A percentile compares a stretch with the other conserved stretches of the same genome.
Evolutionary conservation across 1,140 invertebrate genomes (phyloP).

Genomic region (Cyclina sinensis): DNA sequence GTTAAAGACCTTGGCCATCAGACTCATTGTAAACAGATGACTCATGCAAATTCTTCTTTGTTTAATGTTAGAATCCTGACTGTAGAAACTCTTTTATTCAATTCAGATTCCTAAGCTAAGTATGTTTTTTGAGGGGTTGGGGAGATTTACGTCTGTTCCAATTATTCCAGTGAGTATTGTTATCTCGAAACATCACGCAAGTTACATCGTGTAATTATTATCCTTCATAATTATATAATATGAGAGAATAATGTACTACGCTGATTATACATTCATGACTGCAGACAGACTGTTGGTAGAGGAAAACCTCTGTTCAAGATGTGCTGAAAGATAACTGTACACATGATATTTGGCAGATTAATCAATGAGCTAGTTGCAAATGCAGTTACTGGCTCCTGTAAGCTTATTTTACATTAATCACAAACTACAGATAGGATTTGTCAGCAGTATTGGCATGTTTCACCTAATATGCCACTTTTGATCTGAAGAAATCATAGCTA

Average conservation of each 20-base stretch:
- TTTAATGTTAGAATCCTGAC: too few relatives aligned
- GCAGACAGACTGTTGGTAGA: not conserved
- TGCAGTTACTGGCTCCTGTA: not conserved
- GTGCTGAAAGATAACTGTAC: not conserved
- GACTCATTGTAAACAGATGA: too few relatives aligned
- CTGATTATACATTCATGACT: not conserved
- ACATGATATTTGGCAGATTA: slow-evolving; percentile 3
- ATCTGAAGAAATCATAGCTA: too few relatives aligned
- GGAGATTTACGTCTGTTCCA: too few relatives aligned
- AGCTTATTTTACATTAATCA: not conserved
- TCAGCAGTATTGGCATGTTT: not conserved
- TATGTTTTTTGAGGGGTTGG: too few relatives aligned
- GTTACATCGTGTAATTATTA: too few relatives aligned
- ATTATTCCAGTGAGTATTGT: too few relatives aligned
- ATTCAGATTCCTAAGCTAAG: too few relatives aligned
- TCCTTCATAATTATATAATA: not conserved
- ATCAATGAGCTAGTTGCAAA: slow-evolving; percentile 8
- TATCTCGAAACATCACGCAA: too few relatives aligned
- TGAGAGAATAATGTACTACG: not conserved
- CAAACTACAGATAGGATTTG: not conserved
- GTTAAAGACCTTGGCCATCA: too few relatives aligned
- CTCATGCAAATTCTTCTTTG: too few relatives aligned
- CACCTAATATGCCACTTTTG: not conserved
- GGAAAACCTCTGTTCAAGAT: not conserved
- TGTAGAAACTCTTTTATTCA: too few relatives aligned